Evolutionary conservation across 2,888 invertebrate genomes (phyloP), one percentile per base, ranked within the genome.

Genomic region (Flabesymbios commensalis): DNA sequence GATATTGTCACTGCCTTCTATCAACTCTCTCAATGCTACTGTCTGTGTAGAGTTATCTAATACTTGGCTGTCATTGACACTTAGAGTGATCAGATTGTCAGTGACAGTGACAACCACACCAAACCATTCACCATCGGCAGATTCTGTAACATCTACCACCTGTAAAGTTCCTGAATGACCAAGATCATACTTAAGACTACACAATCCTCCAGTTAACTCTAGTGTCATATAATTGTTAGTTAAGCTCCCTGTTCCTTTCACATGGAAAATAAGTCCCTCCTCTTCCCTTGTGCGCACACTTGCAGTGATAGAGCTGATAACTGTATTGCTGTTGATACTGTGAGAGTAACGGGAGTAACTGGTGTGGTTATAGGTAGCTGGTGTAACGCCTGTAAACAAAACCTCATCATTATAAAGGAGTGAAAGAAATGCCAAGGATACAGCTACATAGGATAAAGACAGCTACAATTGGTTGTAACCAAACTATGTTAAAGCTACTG

Each of bases 301-400:
- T 36, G 56, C 41, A 2, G n/a, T 22, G n/a, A 64, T 43, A 19
- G 32, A 45, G 48, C 19, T 39, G 2, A 75, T 53, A 87, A 24
- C 89, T 89, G 74, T 90, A 86, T 73, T 87, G 87, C 2, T 85
- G n/a, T 59, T 58, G 17, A 78, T 43, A 28, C 61, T 62, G 73
- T 89, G 86, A 59, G 80, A 76, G 81, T 90, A 91, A 52, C 84
- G 81, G 47, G 90, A 86, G 28, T 88, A 86, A 4, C 88, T 87
- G 74, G 87, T 87, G 63, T 86, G 85, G 76, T 92, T 88, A 79
- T 95, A 93, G 1, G 94, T 93, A 53, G 91, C 90, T 79, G 92
- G 91, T 0, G 92, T 89, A 47, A 94, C 87, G 82, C 78, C 78
- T 79, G 69, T n/a, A 72, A 66, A 26, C 10, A 10, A n/a, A 36